Base-by-base conservation (phyloP, 1,140 invertebrate species). In the Zaprionus inermis region DNA sequence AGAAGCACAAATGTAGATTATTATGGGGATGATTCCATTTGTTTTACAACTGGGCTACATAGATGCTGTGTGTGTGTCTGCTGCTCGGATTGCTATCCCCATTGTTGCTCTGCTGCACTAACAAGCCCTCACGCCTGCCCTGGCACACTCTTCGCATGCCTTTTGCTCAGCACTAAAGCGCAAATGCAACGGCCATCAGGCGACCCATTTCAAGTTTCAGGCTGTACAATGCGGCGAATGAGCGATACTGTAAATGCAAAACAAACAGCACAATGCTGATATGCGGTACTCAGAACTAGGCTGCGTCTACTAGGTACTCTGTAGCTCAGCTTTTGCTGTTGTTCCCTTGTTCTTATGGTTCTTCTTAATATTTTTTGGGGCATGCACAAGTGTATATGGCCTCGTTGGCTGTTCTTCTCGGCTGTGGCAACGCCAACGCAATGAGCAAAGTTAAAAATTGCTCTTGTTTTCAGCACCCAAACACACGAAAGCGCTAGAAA, bases 151-250 rank as follows among this genome's bases (percentile, higher is more conserved):
- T 20, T 20, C 1, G n/a, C 38, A 3, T n/a, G 38, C 38, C n/a
- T 16, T 44, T 44, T 14, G 36, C 36, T 44, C 7, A 16, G n/a
- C 38, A 28, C 9, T 41, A 41, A 49, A 54, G 32, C 14, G 34
- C 44, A 60, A 69, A 70, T 58, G 60, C 54, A 44, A 58, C 20
- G 51, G 34, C 16, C 12, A 30, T 18, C n/a, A 41, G 30, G n/a
- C 11, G 55, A 78, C 80, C 63, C 72, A 86, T 86, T 84, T 84
- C 70, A 81, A 72, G 70, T 78, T 84, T 69, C 49, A 81, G 56
- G 49, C 41, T 69, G 56, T 49, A 59, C 79, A 64, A 65, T 71
- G 79, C 68, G 69, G 69, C 59, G 79, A 78, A 69, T 78, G 63
- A 65, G 69, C 71, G 58, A 81, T 81, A 71, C 76, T 70, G 61